Conservation (phyloP, 1,140 invertebrate genomes). For the Drosophila quadrilineata region DNA sequence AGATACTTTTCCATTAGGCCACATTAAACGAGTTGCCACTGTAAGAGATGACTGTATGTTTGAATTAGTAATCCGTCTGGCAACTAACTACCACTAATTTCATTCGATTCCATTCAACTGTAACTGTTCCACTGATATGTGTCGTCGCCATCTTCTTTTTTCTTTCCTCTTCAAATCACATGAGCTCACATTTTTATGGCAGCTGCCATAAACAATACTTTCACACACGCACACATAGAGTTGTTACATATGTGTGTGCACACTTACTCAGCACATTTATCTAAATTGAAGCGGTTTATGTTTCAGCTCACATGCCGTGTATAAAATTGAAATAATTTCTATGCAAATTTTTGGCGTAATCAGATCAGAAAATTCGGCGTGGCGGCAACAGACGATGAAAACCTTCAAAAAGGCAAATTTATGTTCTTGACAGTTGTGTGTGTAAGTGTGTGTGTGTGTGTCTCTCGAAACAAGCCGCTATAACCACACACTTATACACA, state of each 20-base stretch:
- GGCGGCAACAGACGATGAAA: no score
- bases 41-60: not conserved
- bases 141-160: not conserved
- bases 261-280: slow-evolving; percentile 33
- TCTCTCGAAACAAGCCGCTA: not conserved
- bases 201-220: slow-evolving; percentile 65
- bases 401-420: slow-evolving; percentile 44
- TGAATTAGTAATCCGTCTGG: slow-evolving; percentile 4
- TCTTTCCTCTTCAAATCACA: not conserved
- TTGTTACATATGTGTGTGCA: no score
- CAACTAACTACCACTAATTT: slow-evolving; percentile 13
- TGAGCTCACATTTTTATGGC: slow-evolving; percentile 16
- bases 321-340: slow-evolving; percentile 70
- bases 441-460: not conserved
- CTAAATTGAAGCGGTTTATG: slow-evolving; percentile 68
- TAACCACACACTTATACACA: no score
- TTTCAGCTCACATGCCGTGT: slow-evolving; percentile 26
- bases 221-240: not conserved
- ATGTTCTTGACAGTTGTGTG: slow-evolving; percentile 60
- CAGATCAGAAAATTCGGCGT: slow-evolving; percentile 51
- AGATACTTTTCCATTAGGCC: slow-evolving; percentile 17
- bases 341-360: slow-evolving; percentile 75
- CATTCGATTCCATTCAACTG: slow-evolving; percentile 19
- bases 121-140: not conserved
- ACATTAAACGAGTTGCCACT: slow-evolving; percentile 28